These are phyloP conservation scores for Coilia nasus DNA, from an alignment of 2,797 vertebrate genomes.

Conservation along the genomic window DNA sequence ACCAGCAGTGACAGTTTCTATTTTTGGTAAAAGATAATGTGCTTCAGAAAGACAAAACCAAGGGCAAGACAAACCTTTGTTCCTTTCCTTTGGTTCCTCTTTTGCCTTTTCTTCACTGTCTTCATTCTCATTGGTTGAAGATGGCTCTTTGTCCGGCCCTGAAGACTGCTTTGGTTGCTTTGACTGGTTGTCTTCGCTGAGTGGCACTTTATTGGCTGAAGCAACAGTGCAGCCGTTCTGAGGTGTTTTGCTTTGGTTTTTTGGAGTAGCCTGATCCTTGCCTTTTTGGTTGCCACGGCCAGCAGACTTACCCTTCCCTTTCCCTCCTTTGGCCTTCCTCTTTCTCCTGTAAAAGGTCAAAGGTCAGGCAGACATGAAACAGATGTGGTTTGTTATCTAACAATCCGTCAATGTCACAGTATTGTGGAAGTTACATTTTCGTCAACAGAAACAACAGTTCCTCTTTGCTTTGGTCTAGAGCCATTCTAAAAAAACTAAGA, in stretches of 20 bases:
- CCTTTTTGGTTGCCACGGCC: slow-evolving; percentile 66
- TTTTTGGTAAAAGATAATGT: not conserved
- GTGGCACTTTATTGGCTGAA: slow-evolving; percentile 44
- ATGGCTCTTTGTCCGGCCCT: slow-evolving; percentile 44
- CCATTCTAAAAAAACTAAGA: not conserved
- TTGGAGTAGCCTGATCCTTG: slow-evolving; percentile 53
- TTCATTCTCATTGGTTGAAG: slow-evolving; percentile 34
- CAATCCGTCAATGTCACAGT: not conserved
- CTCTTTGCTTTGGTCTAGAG: not conserved
- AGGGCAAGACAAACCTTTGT: slow-evolving; percentile 58
- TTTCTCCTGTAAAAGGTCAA: slow-evolving; percentile 68
- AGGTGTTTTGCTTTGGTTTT: slow-evolving; percentile 63
- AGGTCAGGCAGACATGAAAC: not conserved
- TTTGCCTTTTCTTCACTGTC: slow-evolving; percentile 40
- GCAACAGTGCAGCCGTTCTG: slow-evolving; percentile 50
- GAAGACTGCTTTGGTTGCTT: slow-evolving; percentile 43
- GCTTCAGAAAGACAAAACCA: not conserved
- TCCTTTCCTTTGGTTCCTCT: slow-evolving; percentile 39
- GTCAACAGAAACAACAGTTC: not conserved
- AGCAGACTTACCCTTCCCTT: slow-evolving; percentile 69
- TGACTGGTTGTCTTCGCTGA: slow-evolving; percentile 51
- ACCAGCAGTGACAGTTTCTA: not conserved
- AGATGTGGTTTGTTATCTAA: not conserved
- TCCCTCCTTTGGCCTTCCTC: slow-evolving; percentile 76
- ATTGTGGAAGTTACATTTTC: not conserved